Conservation (phyloP, 2,888 invertebrate genomes). For the Thelaira solivaga region DNA sequence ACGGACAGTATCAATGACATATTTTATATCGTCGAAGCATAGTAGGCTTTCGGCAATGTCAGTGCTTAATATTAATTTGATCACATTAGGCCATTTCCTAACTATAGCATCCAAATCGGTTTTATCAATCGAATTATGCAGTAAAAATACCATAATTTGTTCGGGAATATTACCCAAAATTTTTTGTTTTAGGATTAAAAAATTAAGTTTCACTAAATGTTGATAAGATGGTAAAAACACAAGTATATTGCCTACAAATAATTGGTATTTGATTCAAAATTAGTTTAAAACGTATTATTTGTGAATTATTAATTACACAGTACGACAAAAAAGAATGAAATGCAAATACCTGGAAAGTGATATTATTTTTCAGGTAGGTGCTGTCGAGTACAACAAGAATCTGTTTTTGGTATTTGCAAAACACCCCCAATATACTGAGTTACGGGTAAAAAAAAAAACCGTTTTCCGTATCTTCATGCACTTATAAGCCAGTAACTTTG, state of each 20-base stretch:
- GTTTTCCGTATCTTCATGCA: too few species aligned
- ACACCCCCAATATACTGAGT: too few species aligned
- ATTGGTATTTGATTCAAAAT: too few species aligned
- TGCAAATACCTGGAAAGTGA: too few species aligned
- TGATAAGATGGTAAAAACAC: slow-evolving; percentile 95
- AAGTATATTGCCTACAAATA: slow-evolving; percentile 85
- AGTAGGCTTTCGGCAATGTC: slow-evolving; percentile 96
- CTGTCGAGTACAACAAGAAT: too few species aligned
- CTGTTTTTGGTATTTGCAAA: too few species aligned
- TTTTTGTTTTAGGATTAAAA: slow-evolving; percentile 77
- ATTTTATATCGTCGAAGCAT: slow-evolving; percentile 91
- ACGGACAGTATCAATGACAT: slow-evolving; percentile 89
- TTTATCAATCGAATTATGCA: slow-evolving; percentile 93
- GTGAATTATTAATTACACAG: too few species aligned
- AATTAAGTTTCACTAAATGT: slow-evolving; percentile 87
- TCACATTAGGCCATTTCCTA: slow-evolving; percentile 79
- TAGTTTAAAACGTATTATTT: too few species aligned
- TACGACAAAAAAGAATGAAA: too few species aligned
- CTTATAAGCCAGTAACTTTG: too few species aligned
- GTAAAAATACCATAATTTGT: slow-evolving; percentile 65
- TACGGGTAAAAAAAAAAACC: too few species aligned
- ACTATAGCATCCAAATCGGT: slow-evolving; percentile 88
- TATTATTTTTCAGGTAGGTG: too few species aligned
- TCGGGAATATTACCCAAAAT: slow-evolving; percentile 72
- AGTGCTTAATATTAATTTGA: slow-evolving; percentile 91